A percentile compares a stretch with the other conserved stretches of the same genome.
Evolutionary conservation across 2,888 invertebrate species (phyloP).

Genomic region (Patella pellucida): DNA sequence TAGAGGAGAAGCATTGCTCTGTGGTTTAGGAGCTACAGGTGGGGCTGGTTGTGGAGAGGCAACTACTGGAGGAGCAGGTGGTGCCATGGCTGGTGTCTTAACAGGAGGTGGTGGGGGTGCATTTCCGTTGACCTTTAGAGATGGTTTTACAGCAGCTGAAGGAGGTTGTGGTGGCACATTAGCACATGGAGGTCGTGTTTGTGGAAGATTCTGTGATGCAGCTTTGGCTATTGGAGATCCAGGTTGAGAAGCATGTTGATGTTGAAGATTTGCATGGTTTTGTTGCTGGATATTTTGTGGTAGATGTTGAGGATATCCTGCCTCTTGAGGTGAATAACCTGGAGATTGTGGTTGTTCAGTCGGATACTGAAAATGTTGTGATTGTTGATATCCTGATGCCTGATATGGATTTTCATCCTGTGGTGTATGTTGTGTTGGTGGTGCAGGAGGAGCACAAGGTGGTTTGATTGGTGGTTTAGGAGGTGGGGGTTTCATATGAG

Average conservation of each 20-base stretch:
- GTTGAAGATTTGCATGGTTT: neutral
- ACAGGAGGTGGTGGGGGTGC: slow-evolving; percentile 33
- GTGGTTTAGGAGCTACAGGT: slow-evolving; percentile 14
- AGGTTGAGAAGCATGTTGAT: slow-evolving; percentile 12
- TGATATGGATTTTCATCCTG: neutral
- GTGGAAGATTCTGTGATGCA: slow-evolving; percentile 6
- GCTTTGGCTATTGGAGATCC: slow-evolving; percentile 13
- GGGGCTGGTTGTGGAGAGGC: slow-evolving; percentile 21
- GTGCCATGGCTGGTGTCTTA: slow-evolving; percentile 34
- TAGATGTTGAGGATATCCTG: slow-evolving; percentile 16
- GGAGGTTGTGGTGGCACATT: slow-evolving; percentile 12
- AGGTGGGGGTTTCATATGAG: slow-evolving; percentile 22
- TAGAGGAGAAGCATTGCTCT: slow-evolving; percentile 27
- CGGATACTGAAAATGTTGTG: neutral
- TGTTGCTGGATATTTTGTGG: slow-evolving; percentile 16
- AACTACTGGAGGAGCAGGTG: slow-evolving; percentile 39
- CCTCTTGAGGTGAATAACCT: slow-evolving; percentile 8
- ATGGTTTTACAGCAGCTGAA: slow-evolving; percentile 33
- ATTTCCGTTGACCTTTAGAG: slow-evolving; percentile 27
- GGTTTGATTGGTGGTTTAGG: slow-evolving; percentile 21
- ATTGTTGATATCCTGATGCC: neutral
- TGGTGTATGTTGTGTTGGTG: slow-evolving; percentile 15
- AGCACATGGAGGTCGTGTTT: slow-evolving; percentile 16
- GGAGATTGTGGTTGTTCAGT: slow-evolving; percentile 10
- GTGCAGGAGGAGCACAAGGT: slow-evolving; percentile 16